phyloP scores from a whole-genome alignment of 2,888 invertebrate species.

The Nipponacmea schrenckii region DNA sequence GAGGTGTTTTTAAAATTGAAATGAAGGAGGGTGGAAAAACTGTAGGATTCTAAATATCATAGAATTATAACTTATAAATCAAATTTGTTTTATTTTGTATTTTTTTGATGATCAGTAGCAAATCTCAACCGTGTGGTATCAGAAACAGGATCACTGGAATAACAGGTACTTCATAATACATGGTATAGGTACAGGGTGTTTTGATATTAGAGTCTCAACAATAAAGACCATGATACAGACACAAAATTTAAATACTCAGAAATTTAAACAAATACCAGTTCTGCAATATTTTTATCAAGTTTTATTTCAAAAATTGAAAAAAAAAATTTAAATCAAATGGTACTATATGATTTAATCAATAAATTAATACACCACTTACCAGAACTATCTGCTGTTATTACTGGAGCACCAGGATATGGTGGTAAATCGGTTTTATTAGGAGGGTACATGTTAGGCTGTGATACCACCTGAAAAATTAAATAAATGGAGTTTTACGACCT shows the following conservation, averaged over 20 bases:
- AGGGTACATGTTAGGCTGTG: conserved; percentile 42
- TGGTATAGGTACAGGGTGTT: too few relatives aligned
- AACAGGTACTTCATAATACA: too few relatives aligned
- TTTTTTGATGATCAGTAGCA: too few relatives aligned
- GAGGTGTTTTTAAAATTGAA: background rate
- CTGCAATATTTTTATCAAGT: background rate
- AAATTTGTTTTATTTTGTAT: too few relatives aligned
- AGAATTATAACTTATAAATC: background rate
- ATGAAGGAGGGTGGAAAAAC: background rate
- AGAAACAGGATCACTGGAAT: too few relatives aligned
- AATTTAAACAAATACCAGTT: background rate
- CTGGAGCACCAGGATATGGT: conserved; percentile 38
- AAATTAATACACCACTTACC: background rate
- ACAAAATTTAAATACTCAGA: background rate
- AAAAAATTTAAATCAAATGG: background rate
- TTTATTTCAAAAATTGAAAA: background rate
- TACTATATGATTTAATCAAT: background rate
- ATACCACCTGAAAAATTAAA: conserved; percentile 40
- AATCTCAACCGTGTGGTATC: too few relatives aligned
- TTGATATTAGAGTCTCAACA: too few relatives aligned
- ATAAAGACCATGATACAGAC: too few relatives aligned
- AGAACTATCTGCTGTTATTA: conserved; percentile 11
- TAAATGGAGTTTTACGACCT: too few relatives aligned
- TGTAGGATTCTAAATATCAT: background rate
- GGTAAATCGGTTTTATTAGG: conserved; percentile 41